These are phyloP conservation scores for Sycophaga agraensis DNA, from an alignment of 1,140 invertebrate species.

Conservation along the genomic window DNA sequence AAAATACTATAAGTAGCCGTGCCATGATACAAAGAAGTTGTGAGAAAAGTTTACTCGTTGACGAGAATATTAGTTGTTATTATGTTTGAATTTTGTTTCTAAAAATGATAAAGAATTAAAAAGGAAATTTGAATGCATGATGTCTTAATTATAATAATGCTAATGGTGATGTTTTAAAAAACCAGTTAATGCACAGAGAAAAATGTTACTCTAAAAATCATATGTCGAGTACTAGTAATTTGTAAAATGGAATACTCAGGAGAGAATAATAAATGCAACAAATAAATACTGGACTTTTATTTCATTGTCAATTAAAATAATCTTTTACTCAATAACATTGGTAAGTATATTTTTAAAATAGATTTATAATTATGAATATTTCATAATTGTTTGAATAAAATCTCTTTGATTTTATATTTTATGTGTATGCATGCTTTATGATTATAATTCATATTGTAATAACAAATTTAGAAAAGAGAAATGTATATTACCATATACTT, in stretches of 20 bases:
- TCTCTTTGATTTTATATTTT: too few species aligned
- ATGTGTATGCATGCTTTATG: too few species aligned
- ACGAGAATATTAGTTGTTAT: conserved; percentile 7
- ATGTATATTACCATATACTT: too few species aligned
- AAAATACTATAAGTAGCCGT: conserved; percentile 5
- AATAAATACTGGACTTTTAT: conserved; percentile 14
- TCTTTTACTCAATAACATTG: too few species aligned
- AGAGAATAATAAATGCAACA: conserved; percentile 23
- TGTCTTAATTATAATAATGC: conserved; percentile 3
- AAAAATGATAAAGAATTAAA: background rate
- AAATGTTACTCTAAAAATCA: conserved; percentile 2
- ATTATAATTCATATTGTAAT: too few species aligned
- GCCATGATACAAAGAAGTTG: conserved; percentile 7
- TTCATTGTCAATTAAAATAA: too few species aligned
- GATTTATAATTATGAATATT: too few species aligned
- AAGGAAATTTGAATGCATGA: conserved; percentile 3
- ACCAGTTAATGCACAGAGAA: background rate
- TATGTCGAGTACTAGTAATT: conserved; percentile 16
- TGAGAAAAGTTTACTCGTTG: conserved; percentile 19
- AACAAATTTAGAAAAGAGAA: too few species aligned
- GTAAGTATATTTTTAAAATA: too few species aligned
- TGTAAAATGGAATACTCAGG: conserved; percentile 21
- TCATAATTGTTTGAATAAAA: too few species aligned
- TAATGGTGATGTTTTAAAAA: background rate
- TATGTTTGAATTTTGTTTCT: conserved; percentile 19